Evolutionary conservation across 2,888 invertebrate genomes (phyloP).

Genomic region (Eurytoma adleriae): DNA sequence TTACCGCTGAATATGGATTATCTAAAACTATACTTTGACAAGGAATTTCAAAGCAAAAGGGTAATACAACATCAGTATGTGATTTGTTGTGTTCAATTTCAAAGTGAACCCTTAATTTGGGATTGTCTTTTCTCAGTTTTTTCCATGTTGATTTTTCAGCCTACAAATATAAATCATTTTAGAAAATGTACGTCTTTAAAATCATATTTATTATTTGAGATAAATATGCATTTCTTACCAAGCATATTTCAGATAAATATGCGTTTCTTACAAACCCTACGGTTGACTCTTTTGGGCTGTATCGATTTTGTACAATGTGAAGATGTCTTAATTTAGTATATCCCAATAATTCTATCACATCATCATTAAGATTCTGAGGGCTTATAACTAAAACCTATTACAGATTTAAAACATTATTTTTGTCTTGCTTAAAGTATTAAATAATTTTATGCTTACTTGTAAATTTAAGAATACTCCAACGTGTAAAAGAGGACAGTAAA

Average conservation of each 20-base stretch:
- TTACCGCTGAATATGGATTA: constrained; percentile 70
- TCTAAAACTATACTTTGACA: constrained; percentile 72
- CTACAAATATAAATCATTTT: constrained; percentile 60
- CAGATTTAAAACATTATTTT: constrained; percentile 9
- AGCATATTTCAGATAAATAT: constrained; percentile 72
- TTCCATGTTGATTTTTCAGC: constrained; percentile 76
- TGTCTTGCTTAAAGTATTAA: neutral
- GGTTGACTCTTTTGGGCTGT: constrained; percentile 79
- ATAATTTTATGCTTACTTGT: constrained; percentile 22
- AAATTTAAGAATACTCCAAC: constrained; percentile 87
- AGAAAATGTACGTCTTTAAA: constrained; percentile 1
- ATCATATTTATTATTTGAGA: constrained; percentile 14
- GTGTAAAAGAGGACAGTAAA: constrained; percentile 84
- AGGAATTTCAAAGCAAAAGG: constrained; percentile 69
- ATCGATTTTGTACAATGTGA: constrained; percentile 85
- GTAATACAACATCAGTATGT: constrained; percentile 80
- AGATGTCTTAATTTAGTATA: constrained; percentile 82
- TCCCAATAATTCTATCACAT: constrained; percentile 83
- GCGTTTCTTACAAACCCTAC: constrained; percentile 77
- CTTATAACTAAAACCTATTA: constrained; percentile 81
- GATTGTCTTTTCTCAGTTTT: constrained; percentile 79
- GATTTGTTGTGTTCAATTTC: constrained; percentile 80
- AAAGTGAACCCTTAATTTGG: constrained; percentile 82
- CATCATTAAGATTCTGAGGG: constrained; percentile 86
- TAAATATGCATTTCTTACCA: constrained; percentile 2